phyloP scores from a whole-genome alignment of 37 sponge, comb jelly and placozoan species.

The Cladorhizidae sp. region DNA sequence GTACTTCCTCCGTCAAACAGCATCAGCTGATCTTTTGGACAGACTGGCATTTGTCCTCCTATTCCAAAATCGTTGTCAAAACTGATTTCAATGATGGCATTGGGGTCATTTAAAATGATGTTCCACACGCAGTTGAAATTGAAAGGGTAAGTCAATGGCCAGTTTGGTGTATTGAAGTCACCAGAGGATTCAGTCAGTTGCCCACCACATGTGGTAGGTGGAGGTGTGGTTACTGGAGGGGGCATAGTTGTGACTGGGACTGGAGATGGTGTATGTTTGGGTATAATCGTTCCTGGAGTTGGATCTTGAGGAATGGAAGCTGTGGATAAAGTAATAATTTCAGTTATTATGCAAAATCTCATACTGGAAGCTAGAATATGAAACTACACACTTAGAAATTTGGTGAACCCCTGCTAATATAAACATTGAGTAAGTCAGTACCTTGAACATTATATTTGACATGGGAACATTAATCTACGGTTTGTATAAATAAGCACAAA shows the following conservation, averaged over 20 bases:
- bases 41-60: not conserved
- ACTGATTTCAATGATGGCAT: not conserved
- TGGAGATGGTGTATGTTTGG: too few relatives aligned
- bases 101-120: not conserved
- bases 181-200: not conserved
- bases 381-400: not conserved
- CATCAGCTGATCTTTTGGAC: not conserved
- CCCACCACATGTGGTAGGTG: not conserved
- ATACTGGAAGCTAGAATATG: not conserved
- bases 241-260: not conserved
- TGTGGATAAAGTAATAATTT: not conserved
- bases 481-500: too few relatives aligned
- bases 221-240: not conserved
- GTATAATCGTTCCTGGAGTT: too few relatives aligned
- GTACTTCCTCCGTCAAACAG: constrained; percentile 3
- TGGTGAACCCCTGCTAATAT: too few relatives aligned
- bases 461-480: too few relatives aligned
- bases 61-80: constrained; percentile 5
- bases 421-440: too few relatives aligned
- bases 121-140: constrained; percentile 7
- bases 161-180: not conserved
- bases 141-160: constrained; percentile 6
- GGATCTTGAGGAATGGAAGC: too few relatives aligned
- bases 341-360: too few relatives aligned
- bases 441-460: too few relatives aligned